Base-by-base conservation (phyloP, 2,888 invertebrate genomes). In the Cataglyphis rosenhaueri region DNA sequence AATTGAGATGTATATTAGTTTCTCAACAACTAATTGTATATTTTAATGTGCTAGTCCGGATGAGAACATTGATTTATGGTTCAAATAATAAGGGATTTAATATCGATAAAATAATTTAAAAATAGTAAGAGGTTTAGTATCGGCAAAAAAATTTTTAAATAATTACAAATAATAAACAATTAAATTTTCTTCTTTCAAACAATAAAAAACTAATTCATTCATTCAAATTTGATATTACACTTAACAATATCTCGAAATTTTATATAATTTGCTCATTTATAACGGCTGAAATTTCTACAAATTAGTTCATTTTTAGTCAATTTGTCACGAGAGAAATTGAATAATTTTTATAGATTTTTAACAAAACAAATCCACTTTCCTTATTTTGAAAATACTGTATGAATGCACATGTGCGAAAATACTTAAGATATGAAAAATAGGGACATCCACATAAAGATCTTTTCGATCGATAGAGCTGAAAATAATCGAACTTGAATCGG, bases 31-130 rank as follows among this genome's bases (percentile, higher is more conserved):
- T 32, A 82, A 87, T n/a, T 88, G 73, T 84, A 88, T 88, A 83
- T 85, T 88, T 85, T 41, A 88, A 21, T 10, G 57, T 41, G 73
- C 48, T 55, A 41, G 84, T 86, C 86, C 88, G 82, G 71, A 81
- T 82, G 74, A 85, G 82, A 75, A 79, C 87, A 38, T 73, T 61
- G 82, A 88, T 86, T 83, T 61, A 8, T 61, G 18, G 8, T 32
- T 29, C 21, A 8, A 55, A 35, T 48, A 4, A 32, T 32, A 6
- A 6, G 32, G 25, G 25, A 25, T 25, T 25, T 25, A 25, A 25
- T 32, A 4, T 32, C 32, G 32, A 32, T 5, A 32, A 32, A 32
- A 32, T 0, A 32, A 32, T 32, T 32, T 32, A 32, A 32, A 32
- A 32, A 32, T 32, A 32, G 6, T 64, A 41, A 21, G 21, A 25